Conservation (phyloP, 2,797 vertebrate species). For the Syngnathus acus region DNA sequence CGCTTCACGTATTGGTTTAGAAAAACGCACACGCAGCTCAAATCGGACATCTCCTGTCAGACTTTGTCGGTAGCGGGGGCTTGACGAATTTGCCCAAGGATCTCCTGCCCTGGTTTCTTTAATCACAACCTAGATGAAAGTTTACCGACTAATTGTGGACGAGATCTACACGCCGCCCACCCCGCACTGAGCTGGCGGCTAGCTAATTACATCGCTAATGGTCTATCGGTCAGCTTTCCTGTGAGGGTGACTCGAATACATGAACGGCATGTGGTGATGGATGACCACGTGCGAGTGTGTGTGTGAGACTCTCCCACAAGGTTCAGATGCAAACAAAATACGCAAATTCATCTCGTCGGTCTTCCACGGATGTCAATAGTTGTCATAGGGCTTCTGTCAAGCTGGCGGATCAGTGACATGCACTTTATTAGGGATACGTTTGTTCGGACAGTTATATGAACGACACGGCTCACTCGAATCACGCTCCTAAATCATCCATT, state of each 20-base stretch:
- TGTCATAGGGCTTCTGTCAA: conserved; percentile 25
- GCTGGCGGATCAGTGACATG: not conserved
- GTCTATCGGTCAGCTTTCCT: conserved; percentile 45
- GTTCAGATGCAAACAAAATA: conserved; percentile 22
- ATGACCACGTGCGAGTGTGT: conserved; percentile 27
- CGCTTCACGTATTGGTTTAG: conserved; percentile 51
- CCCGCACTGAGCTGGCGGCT: conserved; percentile 30
- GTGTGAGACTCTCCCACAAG: conserved; percentile 17
- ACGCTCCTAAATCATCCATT: not conserved
- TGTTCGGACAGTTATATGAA: not conserved
- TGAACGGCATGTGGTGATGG: conserved; percentile 45
- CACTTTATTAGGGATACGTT: not conserved
- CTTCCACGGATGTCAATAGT: conserved; percentile 31
- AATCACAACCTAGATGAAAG: conserved; percentile 69
- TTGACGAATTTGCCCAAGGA: conserved; percentile 58
- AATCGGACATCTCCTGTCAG: conserved; percentile 46
- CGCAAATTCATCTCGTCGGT: conserved; percentile 29
- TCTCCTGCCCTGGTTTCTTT: conserved; percentile 59
- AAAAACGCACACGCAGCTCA: conserved; percentile 59
- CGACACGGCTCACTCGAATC: not conserved
- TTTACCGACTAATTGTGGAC: conserved; percentile 67
- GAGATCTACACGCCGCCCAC: conserved; percentile 46
- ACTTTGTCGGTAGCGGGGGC: conserved; percentile 39
- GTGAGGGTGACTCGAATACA: conserved; percentile 45
- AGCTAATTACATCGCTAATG: conserved; percentile 67